phyloP scores from a whole-genome alignment of 2,113 vertebrate species.

The Mungos mungo region DNA sequence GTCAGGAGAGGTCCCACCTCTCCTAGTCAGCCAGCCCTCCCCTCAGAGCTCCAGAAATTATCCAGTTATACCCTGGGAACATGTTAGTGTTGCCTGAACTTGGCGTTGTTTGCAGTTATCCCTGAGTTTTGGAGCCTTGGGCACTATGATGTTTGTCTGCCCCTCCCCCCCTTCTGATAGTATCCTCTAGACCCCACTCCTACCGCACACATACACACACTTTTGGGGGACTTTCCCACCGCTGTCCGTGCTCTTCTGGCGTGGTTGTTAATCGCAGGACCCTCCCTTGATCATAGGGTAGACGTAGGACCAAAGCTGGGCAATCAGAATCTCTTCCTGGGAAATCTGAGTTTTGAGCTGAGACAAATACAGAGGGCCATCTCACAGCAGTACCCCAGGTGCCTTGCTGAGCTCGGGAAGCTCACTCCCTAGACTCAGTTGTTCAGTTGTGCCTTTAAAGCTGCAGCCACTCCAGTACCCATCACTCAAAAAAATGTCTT shows the following conservation, averaged over 20 bases:
- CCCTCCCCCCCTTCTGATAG: not conserved
- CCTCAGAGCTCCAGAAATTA: not conserved
- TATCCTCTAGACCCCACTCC: not conserved
- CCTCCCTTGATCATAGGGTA: not conserved
- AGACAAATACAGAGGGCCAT: not conserved
- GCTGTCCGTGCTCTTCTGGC: not conserved
- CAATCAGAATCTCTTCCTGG: not conserved
- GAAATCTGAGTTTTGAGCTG: not conserved
- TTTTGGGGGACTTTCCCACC: not conserved
- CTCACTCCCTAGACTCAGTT: no score
- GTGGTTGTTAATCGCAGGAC: not conserved
- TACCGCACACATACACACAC: not conserved
- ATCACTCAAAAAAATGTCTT: not conserved
- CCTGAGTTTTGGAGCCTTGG: not conserved
- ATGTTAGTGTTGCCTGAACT: not conserved
- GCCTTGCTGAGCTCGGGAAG: not conserved
- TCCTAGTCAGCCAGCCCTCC: not conserved
- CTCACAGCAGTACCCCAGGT: not conserved
- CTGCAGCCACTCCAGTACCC: not conserved
- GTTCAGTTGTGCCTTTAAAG: conserved; percentile 22
- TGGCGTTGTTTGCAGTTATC: not conserved
- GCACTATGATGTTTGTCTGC: not conserved
- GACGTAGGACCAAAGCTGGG: not conserved
- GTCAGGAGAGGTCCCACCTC: not conserved
- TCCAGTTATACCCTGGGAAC: not conserved